Evolutionary conservation across 2,113 vertebrate species (phyloP).

Genomic region (Cichladusa arquata): DNA sequence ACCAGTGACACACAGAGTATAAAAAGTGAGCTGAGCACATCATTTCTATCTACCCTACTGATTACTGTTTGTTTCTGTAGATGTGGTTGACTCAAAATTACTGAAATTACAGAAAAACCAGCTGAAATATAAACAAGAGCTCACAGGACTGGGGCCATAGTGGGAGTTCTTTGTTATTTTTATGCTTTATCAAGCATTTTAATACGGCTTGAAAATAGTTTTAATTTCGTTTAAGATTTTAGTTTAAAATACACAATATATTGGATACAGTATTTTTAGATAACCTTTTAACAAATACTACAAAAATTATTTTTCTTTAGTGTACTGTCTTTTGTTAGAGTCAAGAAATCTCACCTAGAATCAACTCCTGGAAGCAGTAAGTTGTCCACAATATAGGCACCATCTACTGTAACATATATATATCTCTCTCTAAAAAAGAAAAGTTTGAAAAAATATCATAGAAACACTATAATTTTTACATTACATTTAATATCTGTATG

Average conservation of each 20-base stretch:
- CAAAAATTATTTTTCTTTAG: neutral
- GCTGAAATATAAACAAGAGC: neutral
- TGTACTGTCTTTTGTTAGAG: neutral
- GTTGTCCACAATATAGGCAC: neutral
- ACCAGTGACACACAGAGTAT: neutral
- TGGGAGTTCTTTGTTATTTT: neutral
- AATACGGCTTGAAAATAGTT: neutral
- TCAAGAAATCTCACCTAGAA: neutral
- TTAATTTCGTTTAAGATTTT: neutral
- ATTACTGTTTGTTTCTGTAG: neutral
- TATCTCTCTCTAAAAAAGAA: neutral
- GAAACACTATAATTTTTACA: neutral
- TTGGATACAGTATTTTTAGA: neutral
- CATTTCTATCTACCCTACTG: neutral
- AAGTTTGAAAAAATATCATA: neutral
- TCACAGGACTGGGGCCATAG: neutral
- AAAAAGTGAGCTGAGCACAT: neutral
- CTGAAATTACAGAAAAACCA: neutral
- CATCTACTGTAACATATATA: neutral
- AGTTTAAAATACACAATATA: neutral
- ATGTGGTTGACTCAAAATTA: neutral
- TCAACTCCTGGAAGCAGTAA: neutral
- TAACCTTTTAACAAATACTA: neutral
- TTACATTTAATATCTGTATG: conserved; percentile 18
- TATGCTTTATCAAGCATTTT: neutral